Evolutionary conservation across 2,888 invertebrate genomes (phyloP), one percentile per base, ranked within the genome.

Genomic region (Microchrysa polita): DNA sequence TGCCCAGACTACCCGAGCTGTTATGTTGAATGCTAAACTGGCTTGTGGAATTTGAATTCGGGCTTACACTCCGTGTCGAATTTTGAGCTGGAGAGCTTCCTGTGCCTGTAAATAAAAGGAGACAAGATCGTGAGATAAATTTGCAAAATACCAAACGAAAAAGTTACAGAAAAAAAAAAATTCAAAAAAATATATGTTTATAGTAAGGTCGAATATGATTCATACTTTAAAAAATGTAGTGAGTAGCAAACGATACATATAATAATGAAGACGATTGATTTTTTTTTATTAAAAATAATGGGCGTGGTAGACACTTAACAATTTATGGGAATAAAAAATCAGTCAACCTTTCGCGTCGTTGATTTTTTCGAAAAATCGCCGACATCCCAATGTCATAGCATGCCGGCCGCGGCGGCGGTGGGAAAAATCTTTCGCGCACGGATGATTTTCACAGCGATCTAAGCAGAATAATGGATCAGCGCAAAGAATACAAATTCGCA

Each of bases 71-170:
- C 79, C 85, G 84, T 78, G 84, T 84, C 79, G 85, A 85, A 82
- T 85, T 85, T 81, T 85, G 85, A 81, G 84, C 84, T 81, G 84
- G 84, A 79, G 85, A 85, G 81, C 83, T 85, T 82, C 84, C 85
- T 79, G 84, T 85, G 81, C 85, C 85, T 85, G 78, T 9, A 81
- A 65, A 22, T 16, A 18, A 16, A 40, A 61, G n/a, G 40, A 22
- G 20, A 65, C 27, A 34, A 34, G 7, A 34, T 34, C 27, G 27
- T 34, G 7, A 34, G 27, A 34, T 34, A 34, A 5, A 34, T 34
- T 2, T 34, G 7, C 27, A 34, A 5, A 34, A 34, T 34, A 34
- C 27, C 27, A 34, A 34, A n/a, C n/a, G 27, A 34, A 7, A 34
- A 34, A 7, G 7, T 34, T 7, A 34, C 27, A 34, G 2, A 40